phyloP scores from a whole-genome alignment of 1,140 invertebrate species.

The Polypedilum vanderplanki region DNA sequence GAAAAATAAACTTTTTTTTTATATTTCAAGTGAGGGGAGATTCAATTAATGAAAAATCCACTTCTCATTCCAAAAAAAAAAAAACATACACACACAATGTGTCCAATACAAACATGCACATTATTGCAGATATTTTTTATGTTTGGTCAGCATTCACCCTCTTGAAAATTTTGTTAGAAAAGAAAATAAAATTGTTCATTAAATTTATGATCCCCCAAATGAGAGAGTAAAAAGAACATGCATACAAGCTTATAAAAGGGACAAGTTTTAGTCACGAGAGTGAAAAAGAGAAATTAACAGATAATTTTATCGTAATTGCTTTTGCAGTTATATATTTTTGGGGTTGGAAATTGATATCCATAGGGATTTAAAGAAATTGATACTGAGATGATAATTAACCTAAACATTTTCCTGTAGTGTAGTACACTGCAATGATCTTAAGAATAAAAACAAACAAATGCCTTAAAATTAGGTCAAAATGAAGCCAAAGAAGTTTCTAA shows the following conservation, averaged over 20 bases:
- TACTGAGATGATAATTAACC: constrained; percentile 11
- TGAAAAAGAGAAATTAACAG: constrained; percentile 20
- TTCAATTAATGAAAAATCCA: constrained; percentile 14
- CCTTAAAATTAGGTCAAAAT: constrained; percentile 8
- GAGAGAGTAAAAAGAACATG: neutral
- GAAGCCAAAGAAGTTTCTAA: neutral
- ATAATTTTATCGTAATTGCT: constrained; percentile 28
- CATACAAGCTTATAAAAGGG: neutral
- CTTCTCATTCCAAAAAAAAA: neutral
- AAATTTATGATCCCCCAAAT: constrained; percentile 10
- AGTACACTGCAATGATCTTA: neutral
- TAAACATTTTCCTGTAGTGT: neutral
- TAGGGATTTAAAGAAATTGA: neutral
- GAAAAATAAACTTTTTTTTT: neutral
- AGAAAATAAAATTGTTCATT: constrained; percentile 15
- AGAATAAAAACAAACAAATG: neutral
- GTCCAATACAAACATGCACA: constrained; percentile 2
- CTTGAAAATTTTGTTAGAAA: neutral
- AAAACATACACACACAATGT: neutral
- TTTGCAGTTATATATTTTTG: neutral
- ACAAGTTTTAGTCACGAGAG: constrained; percentile 2
- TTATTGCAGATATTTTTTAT: neutral
- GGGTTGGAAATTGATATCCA: constrained; percentile 7
- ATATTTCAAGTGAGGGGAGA: neutral
- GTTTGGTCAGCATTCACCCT: neutral